Percentiles rank a stretch among this genome's conserved stretches.
phyloP scores from a whole-genome alignment of 2,113 vertebrate genomes.

The Halcyon malimbica region DNA sequence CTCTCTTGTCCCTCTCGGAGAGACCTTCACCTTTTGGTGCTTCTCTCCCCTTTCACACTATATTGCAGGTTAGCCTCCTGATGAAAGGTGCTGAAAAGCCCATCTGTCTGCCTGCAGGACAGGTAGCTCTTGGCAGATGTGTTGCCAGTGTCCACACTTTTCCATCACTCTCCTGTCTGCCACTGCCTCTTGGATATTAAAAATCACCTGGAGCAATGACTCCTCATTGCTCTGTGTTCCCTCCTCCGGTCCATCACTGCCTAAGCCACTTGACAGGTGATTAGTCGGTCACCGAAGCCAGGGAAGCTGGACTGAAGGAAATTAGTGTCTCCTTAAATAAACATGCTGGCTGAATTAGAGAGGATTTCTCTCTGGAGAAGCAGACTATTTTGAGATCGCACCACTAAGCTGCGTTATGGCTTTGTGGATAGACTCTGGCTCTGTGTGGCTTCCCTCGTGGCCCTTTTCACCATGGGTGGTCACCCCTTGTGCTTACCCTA shows the following conservation, averaged over 20 bases:
- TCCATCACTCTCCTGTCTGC: slow-evolving; percentile 11
- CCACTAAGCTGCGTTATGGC: slow-evolving; percentile 20
- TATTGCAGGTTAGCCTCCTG: background rate
- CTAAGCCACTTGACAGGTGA: slow-evolving; percentile 34
- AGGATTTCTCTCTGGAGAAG: background rate
- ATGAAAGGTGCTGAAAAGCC: background rate
- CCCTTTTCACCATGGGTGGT: background rate
- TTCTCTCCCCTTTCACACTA: background rate
- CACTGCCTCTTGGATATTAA: slow-evolving; percentile 9
- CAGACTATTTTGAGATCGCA: background rate
- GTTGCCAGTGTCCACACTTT: background rate
- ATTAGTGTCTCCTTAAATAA: slow-evolving; percentile 20
- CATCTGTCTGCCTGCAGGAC: slow-evolving; percentile 4
- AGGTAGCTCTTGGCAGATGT: slow-evolving; percentile 4
- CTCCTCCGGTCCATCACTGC: background rate
- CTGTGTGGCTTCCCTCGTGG: background rate
- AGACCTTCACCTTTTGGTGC: background rate
- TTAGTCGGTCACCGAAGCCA: background rate
- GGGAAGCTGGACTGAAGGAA: background rate
- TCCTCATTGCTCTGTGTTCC: background rate
- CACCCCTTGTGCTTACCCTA: background rate
- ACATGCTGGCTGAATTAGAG: background rate
- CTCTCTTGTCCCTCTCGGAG: background rate
- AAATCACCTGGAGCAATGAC: slow-evolving; percentile 16
- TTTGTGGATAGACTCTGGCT: background rate